Percentiles rank a stretch among this genome's conserved stretches.
Evolutionary conservation across 2,888 invertebrate genomes (phyloP).

Genomic region (Desoria tigrina): DNA sequence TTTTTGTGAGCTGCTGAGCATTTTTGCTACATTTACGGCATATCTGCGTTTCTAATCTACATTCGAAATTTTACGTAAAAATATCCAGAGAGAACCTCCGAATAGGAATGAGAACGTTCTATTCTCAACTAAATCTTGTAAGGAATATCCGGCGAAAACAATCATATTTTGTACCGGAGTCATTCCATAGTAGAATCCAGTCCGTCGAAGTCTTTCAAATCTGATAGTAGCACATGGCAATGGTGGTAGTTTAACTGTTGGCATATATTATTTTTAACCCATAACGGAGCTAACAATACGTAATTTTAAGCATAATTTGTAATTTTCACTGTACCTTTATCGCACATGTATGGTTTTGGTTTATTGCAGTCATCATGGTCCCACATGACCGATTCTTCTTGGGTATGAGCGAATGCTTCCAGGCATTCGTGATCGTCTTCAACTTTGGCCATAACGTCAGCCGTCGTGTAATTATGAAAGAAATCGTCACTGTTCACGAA

Average conservation of each 20-base stretch:
- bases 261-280: too few species aligned
- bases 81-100: too few species aligned
- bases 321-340: background rate
- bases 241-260: too few species aligned
- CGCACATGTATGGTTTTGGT: slow-evolving; percentile 5
- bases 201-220: slow-evolving; percentile 3
- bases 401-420: slow-evolving; percentile 7
- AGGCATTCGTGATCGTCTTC: slow-evolving; percentile 6
- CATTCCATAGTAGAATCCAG: background rate
- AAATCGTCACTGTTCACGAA: background rate
- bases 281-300: too few species aligned
- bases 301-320: too few species aligned
- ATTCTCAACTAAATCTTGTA: background rate
- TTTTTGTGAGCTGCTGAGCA: too few species aligned
- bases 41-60: too few species aligned
- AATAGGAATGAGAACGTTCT: background rate
- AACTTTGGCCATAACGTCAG: background rate
- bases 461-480: slow-evolving; percentile 5
- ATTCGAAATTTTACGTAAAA: too few species aligned
- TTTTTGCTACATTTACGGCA: too few species aligned
- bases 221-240: background rate
- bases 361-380: slow-evolving; percentile 9
- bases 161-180: background rate
- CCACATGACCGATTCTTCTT: background rate
- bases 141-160: background rate